phyloP scores from a whole-genome alignment of 2,797 vertebrate genomes.

The Pangasius mekongensis region DNA sequence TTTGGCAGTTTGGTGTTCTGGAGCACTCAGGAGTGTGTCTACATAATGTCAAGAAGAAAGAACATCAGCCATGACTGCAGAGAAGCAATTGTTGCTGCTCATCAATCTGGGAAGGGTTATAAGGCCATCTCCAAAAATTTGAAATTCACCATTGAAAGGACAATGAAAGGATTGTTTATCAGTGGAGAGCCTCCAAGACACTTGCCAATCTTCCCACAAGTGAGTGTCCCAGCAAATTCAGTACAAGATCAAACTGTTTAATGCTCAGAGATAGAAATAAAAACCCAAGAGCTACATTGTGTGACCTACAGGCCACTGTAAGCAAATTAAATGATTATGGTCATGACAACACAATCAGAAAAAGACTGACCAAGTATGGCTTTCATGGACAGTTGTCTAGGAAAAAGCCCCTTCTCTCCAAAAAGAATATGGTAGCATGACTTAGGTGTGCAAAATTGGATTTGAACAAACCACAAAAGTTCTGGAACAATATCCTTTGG shows the following conservation, averaged over 20 bases:
- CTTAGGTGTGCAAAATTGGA: too few species aligned
- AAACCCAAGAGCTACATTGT: background rate
- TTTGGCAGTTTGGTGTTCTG: background rate
- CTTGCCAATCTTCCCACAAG: background rate
- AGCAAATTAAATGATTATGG: too few species aligned
- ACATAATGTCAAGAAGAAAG: background rate
- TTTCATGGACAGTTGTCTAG: too few species aligned
- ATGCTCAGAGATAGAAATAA: background rate
- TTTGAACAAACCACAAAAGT: too few species aligned
- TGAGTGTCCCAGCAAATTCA: background rate
- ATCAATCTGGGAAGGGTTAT: background rate
- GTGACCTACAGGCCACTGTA: too few species aligned
- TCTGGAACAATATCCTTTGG: background rate
- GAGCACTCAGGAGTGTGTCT: background rate
- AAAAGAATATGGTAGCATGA: too few species aligned
- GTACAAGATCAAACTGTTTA: background rate
- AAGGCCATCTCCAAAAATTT: background rate
- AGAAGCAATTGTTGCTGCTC: background rate
- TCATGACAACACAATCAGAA: background rate
- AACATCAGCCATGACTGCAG: background rate
- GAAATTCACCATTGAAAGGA: background rate
- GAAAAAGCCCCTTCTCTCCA: too few species aligned
- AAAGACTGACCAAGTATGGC: background rate
- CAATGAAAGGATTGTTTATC: background rate
- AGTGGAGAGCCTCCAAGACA: background rate